Conservation (phyloP, 2,113 vertebrate species). For the Leptosomus discolor region DNA sequence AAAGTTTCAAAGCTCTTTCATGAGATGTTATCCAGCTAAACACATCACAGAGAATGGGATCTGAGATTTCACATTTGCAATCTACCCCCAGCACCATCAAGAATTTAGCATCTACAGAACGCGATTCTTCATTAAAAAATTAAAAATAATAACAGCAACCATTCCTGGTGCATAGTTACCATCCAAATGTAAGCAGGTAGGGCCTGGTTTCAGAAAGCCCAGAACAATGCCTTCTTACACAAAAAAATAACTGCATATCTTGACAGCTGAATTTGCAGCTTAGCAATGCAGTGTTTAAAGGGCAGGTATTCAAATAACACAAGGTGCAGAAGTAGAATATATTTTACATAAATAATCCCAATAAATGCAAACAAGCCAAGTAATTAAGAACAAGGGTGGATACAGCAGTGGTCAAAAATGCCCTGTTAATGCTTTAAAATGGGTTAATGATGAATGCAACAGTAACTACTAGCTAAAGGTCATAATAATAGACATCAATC, state of each 20-base stretch:
- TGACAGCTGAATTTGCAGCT: neutral
- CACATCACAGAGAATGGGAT: rapidly evolving
- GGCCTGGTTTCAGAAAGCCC: neutral
- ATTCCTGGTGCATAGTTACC: neutral
- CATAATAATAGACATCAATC: constrained; percentile 2
- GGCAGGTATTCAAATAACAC: neutral
- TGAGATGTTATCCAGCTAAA: neutral
- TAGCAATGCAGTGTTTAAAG: neutral
- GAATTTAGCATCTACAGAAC: neutral
- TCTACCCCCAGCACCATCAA: neutral
- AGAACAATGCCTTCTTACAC: neutral
- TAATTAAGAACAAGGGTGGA: neutral
- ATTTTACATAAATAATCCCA: neutral
- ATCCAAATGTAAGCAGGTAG: neutral
- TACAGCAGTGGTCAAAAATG: neutral
- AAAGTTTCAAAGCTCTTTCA: neutral
- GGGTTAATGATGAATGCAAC: neutral
- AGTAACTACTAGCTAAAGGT: neutral
- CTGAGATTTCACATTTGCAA: neutral
- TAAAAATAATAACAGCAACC: neutral
- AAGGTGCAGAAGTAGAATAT: neutral
- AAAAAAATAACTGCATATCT: neutral
- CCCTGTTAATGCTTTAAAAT: neutral
- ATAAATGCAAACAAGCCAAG: neutral
- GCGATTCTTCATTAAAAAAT: neutral